Conservation (phyloP, 1,140 invertebrate genomes). For the Brachionus plicatilis region DNA sequence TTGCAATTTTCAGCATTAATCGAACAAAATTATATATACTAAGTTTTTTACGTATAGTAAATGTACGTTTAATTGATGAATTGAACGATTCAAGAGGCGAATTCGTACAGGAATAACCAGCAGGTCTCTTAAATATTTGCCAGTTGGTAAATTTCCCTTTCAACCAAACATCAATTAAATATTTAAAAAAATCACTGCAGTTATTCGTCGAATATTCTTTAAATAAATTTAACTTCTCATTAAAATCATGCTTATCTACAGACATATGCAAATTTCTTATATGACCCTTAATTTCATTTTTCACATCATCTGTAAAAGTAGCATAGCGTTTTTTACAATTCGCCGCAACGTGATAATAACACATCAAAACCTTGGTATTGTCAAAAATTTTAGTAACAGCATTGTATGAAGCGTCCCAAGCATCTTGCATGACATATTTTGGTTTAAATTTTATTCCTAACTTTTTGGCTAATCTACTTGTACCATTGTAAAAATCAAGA, state of each 20-base stretch:
- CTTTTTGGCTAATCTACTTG: background rate
- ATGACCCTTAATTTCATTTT: background rate
- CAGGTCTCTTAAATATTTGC: background rate
- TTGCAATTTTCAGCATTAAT: background rate
- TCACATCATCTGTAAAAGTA: background rate
- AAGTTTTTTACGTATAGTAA: background rate
- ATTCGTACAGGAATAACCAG: background rate
- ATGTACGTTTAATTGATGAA: background rate
- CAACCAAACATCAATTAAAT: background rate
- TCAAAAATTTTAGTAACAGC: background rate
- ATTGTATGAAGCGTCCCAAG: background rate
- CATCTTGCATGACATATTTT: background rate
- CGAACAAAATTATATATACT: background rate
- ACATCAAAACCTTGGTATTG: background rate
- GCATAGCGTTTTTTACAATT: background rate
- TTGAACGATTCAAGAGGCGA: background rate
- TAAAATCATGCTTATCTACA: background rate
- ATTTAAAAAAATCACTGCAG: conserved; percentile 5
- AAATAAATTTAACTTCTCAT: background rate
- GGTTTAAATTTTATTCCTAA: background rate
- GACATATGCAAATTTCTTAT: background rate
- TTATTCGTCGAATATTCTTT: background rate
- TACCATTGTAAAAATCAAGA: background rate
- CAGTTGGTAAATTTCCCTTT: background rate
- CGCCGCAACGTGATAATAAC: background rate